Conservation (phyloP, 2,888 invertebrate species). For the Ceriagrion tenellum region DNA sequence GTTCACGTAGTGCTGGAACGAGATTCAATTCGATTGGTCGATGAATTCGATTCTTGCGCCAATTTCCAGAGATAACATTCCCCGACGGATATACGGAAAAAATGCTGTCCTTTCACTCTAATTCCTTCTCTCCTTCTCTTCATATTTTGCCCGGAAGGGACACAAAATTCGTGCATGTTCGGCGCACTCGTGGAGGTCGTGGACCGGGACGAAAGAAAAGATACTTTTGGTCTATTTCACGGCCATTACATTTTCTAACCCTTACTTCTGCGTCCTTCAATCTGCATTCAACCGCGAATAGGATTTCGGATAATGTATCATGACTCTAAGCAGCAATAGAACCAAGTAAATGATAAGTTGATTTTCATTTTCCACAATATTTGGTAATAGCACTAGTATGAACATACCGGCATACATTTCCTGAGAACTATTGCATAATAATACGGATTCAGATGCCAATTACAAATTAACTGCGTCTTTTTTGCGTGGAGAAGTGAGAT, state of each 20-base stretch:
- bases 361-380: no score
- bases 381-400: no score
- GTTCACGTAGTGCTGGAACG: background rate
- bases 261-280: background rate
- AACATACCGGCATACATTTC: no score
- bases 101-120: background rate
- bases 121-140: background rate
- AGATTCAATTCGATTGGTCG: background rate
- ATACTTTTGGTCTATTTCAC: background rate
- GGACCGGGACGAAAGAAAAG: background rate
- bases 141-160: background rate
- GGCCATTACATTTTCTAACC: background rate
- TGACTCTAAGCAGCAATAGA: no score
- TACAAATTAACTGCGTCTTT: no score
- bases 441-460: no score
- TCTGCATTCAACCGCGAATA: background rate
- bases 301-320: background rate
- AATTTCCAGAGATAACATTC: background rate
- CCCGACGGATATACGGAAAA: background rate
- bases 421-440: no score
- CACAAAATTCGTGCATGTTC: background rate
- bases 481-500: no score
- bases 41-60: slow-evolving; percentile 21
- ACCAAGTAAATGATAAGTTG: no score
- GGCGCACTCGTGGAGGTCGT: no score